Evolutionary conservation across 2,888 invertebrate genomes (phyloP).

Genomic region (Phengaris alcon): DNA sequence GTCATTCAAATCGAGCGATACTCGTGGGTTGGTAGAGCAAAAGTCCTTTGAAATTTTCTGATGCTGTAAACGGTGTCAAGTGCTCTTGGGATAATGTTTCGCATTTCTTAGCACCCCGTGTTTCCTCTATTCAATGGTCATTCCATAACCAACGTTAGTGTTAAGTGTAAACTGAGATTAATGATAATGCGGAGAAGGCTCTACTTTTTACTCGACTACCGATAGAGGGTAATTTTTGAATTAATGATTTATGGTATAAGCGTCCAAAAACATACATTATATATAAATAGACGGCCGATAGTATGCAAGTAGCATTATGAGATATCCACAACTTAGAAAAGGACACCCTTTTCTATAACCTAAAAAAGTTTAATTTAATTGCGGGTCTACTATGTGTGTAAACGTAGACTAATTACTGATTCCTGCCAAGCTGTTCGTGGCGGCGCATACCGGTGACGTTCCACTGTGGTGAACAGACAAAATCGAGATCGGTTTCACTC

Average conservation of each 20-base stretch:
- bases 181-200: background rate
- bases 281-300: too few species aligned
- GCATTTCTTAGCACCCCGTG: background rate
- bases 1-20: slow-evolving; percentile 8
- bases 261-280: too few species aligned
- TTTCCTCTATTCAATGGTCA: background rate
- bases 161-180: background rate
- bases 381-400: background rate
- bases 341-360: background rate
- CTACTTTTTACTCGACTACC: background rate
- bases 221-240: too few species aligned
- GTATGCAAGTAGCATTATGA: too few species aligned
- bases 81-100: slow-evolving; percentile 3
- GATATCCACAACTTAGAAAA: background rate
- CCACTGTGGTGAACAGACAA: slow-evolving; percentile 18
- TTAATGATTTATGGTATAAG: too few species aligned
- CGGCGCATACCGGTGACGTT: background rate
- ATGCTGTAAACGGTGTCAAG: slow-evolving; percentile 1
- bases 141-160: background rate
- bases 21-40: background rate
- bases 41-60: slow-evolving; percentile 20
- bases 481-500: slow-evolving; percentile 18
- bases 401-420: background rate
- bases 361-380: background rate
- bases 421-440: background rate